A percentile compares a stretch with the other conserved stretches of the same genome.
Conservation (phyloP, 2,113 vertebrate genomes). For the Crotalus horridus region DNA sequence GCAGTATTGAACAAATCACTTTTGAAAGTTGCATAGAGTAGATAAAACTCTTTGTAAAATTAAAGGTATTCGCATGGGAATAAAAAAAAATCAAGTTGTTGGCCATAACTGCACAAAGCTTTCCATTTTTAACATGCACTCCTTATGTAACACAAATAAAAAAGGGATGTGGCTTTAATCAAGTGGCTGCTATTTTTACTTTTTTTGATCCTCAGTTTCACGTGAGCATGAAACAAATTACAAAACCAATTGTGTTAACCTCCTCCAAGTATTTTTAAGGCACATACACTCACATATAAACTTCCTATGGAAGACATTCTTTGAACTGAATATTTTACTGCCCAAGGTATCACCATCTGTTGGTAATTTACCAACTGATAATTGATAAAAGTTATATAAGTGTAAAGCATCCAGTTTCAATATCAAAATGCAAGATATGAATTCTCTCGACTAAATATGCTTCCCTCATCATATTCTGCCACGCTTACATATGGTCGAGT, state of each 20-base stretch:
- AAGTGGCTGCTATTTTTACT: neutral
- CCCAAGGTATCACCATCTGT: neutral
- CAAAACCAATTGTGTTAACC: neutral
- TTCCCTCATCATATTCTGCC: neutral
- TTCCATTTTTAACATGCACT: neutral
- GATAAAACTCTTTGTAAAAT: neutral
- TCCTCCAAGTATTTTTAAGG: neutral
- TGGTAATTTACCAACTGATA: neutral
- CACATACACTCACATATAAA: neutral
- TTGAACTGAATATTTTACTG: neutral
- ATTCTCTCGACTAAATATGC: neutral
- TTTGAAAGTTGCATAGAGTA: neutral
- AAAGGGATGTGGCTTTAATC: neutral
- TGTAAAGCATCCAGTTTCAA: neutral
- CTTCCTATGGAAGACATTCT: neutral
- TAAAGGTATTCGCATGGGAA: neutral
- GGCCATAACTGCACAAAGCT: neutral
- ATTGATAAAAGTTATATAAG: neutral
- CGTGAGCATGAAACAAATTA: neutral
- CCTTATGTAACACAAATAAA: neutral
- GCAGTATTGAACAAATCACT: neutral
- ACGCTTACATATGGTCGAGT: neutral
- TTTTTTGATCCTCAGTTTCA: neutral
- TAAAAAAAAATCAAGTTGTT: neutral
- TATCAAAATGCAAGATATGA: neutral